Conservation (phyloP, 1,140 invertebrate species). For the Drosophila kohkoa region DNA sequence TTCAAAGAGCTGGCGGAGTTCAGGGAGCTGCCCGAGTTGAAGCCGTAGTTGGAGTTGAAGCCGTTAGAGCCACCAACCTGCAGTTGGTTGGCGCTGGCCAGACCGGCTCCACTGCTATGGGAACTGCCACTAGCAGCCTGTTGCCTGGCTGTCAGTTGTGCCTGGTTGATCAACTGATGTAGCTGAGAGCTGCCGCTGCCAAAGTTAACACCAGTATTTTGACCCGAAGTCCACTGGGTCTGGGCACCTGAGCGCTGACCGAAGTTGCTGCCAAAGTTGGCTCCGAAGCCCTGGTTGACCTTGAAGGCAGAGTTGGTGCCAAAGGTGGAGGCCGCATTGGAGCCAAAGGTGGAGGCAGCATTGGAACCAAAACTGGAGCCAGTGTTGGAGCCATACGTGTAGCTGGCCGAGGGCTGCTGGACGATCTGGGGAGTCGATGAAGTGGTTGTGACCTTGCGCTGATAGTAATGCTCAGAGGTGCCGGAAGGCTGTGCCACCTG, state of each 20-base stretch:
- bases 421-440: conserved; percentile 55
- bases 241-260: conserved; percentile 43
- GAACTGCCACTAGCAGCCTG: conserved; percentile 40
- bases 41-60: conserved; percentile 8
- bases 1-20: conserved; percentile 59
- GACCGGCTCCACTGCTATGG: conserved; percentile 35
- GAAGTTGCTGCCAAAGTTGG: conserved; percentile 46
- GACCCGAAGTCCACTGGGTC: conserved; percentile 10
- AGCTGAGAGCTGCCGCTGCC: conserved; percentile 39
- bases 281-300: conserved; percentile 42
- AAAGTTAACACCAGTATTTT: conserved; percentile 14
- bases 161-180: conserved; percentile 63
- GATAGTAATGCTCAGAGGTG: conserved; percentile 70
- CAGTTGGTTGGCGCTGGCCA: conserved; percentile 40
- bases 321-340: conserved; percentile 45
- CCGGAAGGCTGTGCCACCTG: conserved; percentile 56
- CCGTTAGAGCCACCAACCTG: conserved; percentile 38
- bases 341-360: not conserved
- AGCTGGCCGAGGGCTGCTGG: conserved; percentile 45
- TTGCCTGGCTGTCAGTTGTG: conserved; percentile 56
- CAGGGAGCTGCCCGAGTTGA: conserved; percentile 48
- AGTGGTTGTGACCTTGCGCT: conserved; percentile 64
- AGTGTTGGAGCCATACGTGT: conserved; percentile 34
- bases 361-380: conserved; percentile 44
- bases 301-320: conserved; percentile 53